A percentile compares a stretch with the other conserved stretches of the same genome.
These are phyloP conservation scores for Pristis pectinata DNA, from an alignment of 2,797 vertebrate genomes.

Conservation along the genomic window DNA sequence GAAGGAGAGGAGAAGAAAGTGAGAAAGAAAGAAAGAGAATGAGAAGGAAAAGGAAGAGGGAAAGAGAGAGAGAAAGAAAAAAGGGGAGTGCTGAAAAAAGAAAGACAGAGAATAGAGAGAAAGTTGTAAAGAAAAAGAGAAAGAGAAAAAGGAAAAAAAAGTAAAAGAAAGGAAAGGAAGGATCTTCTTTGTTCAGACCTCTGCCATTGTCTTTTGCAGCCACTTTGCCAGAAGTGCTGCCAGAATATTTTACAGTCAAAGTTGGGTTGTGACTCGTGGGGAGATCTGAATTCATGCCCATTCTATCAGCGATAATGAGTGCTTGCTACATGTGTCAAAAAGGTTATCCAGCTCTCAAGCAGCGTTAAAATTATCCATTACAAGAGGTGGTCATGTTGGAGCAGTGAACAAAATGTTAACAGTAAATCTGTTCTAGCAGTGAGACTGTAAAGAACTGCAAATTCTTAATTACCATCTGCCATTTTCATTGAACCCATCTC, in stretches of 20 bases:
- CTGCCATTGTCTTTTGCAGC: not conserved
- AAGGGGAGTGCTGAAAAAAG: too few species aligned
- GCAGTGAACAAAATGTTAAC: constrained; percentile 2
- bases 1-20: not conserved
- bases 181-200: not conserved
- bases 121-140: too few species aligned
- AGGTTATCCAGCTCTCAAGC: not conserved
- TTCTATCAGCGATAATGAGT: not conserved
- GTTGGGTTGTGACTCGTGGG: not conserved
- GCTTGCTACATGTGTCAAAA: not conserved
- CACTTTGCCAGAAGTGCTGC: not conserved
- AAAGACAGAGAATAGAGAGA: not conserved
- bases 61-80: too few species aligned
- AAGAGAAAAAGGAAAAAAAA: too few species aligned
- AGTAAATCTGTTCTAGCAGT: not conserved
- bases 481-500: constrained; percentile 19
- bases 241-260: constrained; percentile 9
- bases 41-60: too few species aligned
- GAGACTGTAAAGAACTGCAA: not conserved
- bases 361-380: not conserved
- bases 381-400: not conserved
- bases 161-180: too few species aligned
- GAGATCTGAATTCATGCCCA: not conserved
- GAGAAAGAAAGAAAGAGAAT: not conserved
- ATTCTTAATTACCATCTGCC: constrained; percentile 13